Evolutionary conservation across 2,113 vertebrate genomes (phyloP).

Genomic region (Cinclus mexicanus): DNA sequence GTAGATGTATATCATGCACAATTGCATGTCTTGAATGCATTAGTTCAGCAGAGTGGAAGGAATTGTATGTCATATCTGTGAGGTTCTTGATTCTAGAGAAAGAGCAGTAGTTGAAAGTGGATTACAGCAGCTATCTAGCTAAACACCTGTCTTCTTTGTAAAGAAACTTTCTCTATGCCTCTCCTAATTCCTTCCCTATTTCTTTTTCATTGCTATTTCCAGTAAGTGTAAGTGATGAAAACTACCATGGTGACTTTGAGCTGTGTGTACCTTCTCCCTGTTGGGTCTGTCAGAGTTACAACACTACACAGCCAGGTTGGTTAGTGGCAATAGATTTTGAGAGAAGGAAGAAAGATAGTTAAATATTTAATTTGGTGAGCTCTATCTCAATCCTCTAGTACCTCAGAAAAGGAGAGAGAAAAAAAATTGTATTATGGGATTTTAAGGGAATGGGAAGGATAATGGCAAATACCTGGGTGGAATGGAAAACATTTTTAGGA

Average conservation of each 20-base stretch:
- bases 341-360: not conserved
- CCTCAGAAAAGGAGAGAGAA: not conserved
- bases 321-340: not conserved
- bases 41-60: not conserved
- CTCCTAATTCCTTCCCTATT: not conserved
- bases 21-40: not conserved
- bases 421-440: accelerated
- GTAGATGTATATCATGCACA: not conserved
- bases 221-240: not conserved
- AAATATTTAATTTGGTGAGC: not conserved
- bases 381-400: not conserved
- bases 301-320: not conserved
- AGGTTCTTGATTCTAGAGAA: not conserved
- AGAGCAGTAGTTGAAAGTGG: not conserved
- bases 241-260: not conserved
- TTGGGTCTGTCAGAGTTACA: not conserved
- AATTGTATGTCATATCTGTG: not conserved
- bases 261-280: not conserved
- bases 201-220: not conserved
- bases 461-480: not conserved
- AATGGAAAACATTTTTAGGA: not conserved
- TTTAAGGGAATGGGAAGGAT: not conserved
- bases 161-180: not conserved
- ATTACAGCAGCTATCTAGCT: not conserved
- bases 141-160: not conserved